phyloP scores from a whole-genome alignment of 2,113 vertebrate genomes.

The Speoplatyrhinus poulsoni region DNA sequence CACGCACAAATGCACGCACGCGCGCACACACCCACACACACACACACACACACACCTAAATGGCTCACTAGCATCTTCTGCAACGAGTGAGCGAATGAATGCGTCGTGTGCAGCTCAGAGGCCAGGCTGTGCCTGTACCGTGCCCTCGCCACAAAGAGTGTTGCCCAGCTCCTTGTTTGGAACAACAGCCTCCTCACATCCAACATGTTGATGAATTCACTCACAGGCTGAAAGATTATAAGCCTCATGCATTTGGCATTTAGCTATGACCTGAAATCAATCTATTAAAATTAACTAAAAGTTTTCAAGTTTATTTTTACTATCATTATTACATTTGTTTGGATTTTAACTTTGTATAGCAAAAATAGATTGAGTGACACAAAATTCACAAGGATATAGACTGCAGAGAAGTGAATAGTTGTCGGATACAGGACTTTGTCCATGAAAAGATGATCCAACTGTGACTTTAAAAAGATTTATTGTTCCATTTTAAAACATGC shows the following conservation, averaged over 20 bases:
- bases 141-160: slow-evolving; percentile 63
- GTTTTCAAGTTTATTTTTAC: not conserved
- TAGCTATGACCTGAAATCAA: not conserved
- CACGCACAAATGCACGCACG: slow-evolving; percentile 28
- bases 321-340: not conserved
- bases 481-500: not conserved
- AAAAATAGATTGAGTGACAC: not conserved
- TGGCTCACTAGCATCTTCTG: slow-evolving; percentile 60
- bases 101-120: slow-evolving; percentile 58
- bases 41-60: slow-evolving; percentile 25
- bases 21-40: slow-evolving; percentile 1
- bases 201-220: too few species aligned
- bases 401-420: not conserved
- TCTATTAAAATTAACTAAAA: slow-evolving; percentile 19
- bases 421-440: not conserved
- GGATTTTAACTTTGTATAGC: not conserved
- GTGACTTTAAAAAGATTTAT: not conserved
- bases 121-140: slow-evolving; percentile 34
- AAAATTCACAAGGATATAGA: not conserved
- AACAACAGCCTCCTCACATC: slow-evolving; percentile 25
- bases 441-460: not conserved
- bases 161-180: slow-evolving; percentile 51
- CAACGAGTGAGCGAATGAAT: slow-evolving; percentile 38
- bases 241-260: too few species aligned
- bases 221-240: too few species aligned